These are phyloP conservation scores for Idaea straminata DNA, from an alignment of 2,888 invertebrate genomes.

Conservation along the genomic window DNA sequence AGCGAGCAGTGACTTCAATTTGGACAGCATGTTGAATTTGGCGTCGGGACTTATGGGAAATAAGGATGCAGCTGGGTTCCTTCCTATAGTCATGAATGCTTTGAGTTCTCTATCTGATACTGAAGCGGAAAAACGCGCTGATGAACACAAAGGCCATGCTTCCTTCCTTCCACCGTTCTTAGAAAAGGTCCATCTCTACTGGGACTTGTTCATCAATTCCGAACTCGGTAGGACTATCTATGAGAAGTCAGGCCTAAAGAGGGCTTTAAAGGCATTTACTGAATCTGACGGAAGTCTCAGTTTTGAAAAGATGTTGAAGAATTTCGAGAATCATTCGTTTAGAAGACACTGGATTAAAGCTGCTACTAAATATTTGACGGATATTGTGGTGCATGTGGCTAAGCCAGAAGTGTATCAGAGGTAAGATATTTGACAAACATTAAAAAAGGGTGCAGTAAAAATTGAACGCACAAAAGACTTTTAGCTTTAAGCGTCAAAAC, in stretches of 20 bases:
- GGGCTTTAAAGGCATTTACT: constrained; percentile 84
- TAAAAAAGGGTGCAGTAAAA: too few species aligned
- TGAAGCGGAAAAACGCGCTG: constrained; percentile 80
- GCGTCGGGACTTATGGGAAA: constrained; percentile 79
- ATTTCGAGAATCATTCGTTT: constrained; percentile 89
- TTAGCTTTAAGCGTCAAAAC: too few species aligned
- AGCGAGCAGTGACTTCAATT: constrained; percentile 62
- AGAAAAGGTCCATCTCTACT: constrained; percentile 84
- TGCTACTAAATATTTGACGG: constrained; percentile 86
- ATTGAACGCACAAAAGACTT: too few species aligned
- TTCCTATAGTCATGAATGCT: constrained; percentile 85
- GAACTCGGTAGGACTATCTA: constrained; percentile 87
- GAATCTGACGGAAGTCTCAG: constrained; percentile 85
- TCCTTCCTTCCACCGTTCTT: constrained; percentile 85
- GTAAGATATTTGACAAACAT: constrained; percentile 63
- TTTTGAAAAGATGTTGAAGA: constrained; percentile 86
- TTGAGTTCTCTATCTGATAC: constrained; percentile 81
- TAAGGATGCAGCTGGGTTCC: constrained; percentile 64
- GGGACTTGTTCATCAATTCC: constrained; percentile 89
- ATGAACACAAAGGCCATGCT: constrained; percentile 85
- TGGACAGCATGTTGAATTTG: constrained; percentile 76
- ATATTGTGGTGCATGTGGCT: constrained; percentile 86
- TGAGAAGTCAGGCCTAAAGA: constrained; percentile 86
- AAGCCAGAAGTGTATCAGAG: constrained; percentile 88
- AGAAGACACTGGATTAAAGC: constrained; percentile 90